Evolutionary conservation across 53 echinoderm and acorn worm species (phyloP).

Genomic region (Zoroaster sp.): DNA sequence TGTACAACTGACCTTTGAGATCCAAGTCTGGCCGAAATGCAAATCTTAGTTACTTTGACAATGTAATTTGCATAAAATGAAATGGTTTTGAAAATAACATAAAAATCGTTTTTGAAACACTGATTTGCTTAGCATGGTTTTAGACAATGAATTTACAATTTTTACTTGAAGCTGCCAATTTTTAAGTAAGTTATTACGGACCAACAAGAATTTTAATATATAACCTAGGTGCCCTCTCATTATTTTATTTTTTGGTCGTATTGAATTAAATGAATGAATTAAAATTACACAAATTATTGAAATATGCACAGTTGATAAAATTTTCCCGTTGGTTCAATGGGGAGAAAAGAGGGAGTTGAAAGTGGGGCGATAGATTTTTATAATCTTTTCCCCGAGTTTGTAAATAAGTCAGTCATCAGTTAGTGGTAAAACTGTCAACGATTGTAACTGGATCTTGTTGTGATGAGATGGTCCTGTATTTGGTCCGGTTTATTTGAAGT

Average conservation of each 20-base stretch:
- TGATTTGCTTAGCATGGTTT: background rate
- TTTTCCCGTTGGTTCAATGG: background rate
- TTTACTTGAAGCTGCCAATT: conserved; percentile 10
- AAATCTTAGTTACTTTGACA: too few relatives aligned
- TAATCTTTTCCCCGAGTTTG: background rate
- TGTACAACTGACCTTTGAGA: background rate
- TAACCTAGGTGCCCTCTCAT: background rate
- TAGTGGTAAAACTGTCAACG: background rate
- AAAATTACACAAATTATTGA: background rate
- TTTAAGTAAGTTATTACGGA: background rate
- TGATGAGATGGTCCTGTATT: conserved; percentile 10
- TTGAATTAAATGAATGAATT: background rate
- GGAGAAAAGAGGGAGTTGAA: background rate
- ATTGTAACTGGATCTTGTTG: background rate
- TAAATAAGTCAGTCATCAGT: conserved; percentile 17
- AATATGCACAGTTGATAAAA: background rate
- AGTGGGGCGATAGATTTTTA: background rate
- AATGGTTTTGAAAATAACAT: background rate
- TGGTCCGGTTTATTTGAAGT: background rate
- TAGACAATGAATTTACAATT: background rate
- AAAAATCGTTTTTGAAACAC: background rate
- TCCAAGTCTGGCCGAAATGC: background rate
- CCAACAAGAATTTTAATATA: conserved; percentile 1
- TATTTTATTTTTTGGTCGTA: background rate
- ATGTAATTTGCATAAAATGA: background rate